These are phyloP conservation scores for Dipodomys stephensi DNA, from an alignment of 2,113 vertebrate species.

Conservation along the genomic window DNA sequence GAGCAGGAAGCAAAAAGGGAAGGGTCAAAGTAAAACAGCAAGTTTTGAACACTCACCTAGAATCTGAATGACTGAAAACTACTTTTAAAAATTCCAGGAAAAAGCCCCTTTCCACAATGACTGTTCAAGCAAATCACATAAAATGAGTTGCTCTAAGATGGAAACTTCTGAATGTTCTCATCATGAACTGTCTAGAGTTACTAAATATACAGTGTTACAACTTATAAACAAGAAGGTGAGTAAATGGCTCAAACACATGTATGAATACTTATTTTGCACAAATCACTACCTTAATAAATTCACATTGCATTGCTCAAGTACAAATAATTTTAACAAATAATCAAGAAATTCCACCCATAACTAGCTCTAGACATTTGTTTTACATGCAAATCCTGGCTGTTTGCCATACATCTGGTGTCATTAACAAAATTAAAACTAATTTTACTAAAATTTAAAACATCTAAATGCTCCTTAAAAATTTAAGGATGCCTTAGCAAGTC, in stretches of 20 bases:
- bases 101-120: background rate
- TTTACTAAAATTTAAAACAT: conserved; percentile 74
- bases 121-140: conserved; percentile 61
- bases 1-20: background rate
- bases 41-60: background rate
- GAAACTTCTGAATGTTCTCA: conserved; percentile 67
- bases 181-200: background rate
- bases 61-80: conserved; percentile 26
- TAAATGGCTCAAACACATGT: conserved; percentile 47
- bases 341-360: conserved; percentile 47
- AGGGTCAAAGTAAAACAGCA: background rate
- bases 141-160: conserved; percentile 44
- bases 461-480: conserved; percentile 71
- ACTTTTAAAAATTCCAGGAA: conserved; percentile 33
- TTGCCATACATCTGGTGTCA: conserved; percentile 70
- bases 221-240: conserved; percentile 56
- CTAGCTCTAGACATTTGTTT: conserved; percentile 60
- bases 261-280: conserved; percentile 31
- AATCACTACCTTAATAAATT: conserved; percentile 65
- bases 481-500: conserved; percentile 67
- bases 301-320: background rate
- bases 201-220: conserved; percentile 66
- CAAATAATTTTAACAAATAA: conserved; percentile 64
- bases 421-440: conserved; percentile 80
- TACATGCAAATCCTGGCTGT: conserved; percentile 57